These are phyloP conservation scores for Pempheris klunzingeri DNA, from an alignment of 2,797 vertebrate genomes.

Conservation along the genomic window DNA sequence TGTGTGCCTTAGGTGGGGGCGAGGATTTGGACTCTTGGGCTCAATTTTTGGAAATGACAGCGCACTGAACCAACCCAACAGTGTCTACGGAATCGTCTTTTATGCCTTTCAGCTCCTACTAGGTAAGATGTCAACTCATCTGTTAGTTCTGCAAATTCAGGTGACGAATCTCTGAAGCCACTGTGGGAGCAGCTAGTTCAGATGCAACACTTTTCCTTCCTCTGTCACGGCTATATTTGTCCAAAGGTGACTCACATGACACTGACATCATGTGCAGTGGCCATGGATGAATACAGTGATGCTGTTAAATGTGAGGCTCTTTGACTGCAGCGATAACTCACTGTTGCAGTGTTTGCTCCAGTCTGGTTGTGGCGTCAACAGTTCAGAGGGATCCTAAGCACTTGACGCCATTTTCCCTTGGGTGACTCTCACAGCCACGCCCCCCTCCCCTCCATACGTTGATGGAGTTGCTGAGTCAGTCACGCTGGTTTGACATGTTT, in stretches of 20 bases:
- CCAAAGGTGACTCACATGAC: constrained; percentile 42
- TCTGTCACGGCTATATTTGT: constrained; percentile 46
- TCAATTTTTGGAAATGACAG: constrained; percentile 98
- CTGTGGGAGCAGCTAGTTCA: constrained; percentile 4
- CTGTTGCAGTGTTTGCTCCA: not conserved
- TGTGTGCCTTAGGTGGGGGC: constrained; percentile 91
- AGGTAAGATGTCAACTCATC: constrained; percentile 87
- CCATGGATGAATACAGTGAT: constrained; percentile 13
- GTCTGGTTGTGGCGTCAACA: not conserved
- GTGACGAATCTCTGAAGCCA: constrained; percentile 5
- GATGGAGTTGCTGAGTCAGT: constrained; percentile 51
- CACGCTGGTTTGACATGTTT: constrained; percentile 67
- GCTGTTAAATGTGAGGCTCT: constrained; percentile 2
- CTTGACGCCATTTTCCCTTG: constrained; percentile 1
- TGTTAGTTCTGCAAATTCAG: constrained; percentile 2
- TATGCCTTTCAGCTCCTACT: constrained; percentile 99
- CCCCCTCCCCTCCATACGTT: constrained; percentile 13
- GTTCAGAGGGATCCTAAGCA: not conserved
- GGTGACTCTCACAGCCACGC: constrained; percentile 4
- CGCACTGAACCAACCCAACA: constrained; percentile 99
- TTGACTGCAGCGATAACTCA: not conserved
- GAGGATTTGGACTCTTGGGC: constrained; percentile 98
- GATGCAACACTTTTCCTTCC: constrained; percentile 39
- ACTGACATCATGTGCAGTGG: constrained; percentile 22
- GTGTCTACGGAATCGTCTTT: constrained; percentile 98